A percentile compares a stretch with the other conserved stretches of the same genome.
These are phyloP conservation scores for Phyllotis vaccarum DNA, from an alignment of 2,797 vertebrate species.

Conservation along the genomic window DNA sequence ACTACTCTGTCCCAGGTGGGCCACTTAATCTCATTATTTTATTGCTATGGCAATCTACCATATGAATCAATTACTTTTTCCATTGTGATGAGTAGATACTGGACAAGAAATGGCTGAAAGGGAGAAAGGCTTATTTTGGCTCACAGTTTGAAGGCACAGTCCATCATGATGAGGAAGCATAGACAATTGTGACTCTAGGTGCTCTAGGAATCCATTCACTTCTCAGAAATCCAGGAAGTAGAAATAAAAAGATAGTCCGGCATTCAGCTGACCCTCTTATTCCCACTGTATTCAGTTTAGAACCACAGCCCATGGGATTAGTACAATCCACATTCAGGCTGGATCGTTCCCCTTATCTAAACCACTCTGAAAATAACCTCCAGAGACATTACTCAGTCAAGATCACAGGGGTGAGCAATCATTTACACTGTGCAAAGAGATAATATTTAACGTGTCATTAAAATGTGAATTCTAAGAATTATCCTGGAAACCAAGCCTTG, in stretches of 20 bases:
- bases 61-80: not conserved
- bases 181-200: not conserved
- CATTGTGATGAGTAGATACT: not conserved
- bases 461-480: not conserved
- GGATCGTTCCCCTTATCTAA: not conserved
- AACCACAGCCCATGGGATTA: not conserved
- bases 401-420: not conserved
- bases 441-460: not conserved
- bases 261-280: not conserved
- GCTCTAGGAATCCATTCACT: not conserved
- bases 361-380: not conserved
- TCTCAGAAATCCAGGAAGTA: not conserved
- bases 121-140: not conserved
- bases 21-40: not conserved
- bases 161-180: not conserved
- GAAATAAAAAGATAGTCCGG: too few relatives aligned
- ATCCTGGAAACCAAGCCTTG: not conserved
- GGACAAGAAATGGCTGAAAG: not conserved
- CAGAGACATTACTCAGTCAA: not conserved
- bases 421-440: not conserved
- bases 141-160: not conserved
- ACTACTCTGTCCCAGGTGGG: not conserved
- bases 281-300: not conserved
- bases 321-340: not conserved
- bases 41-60: not conserved